Base-by-base conservation (phyloP, 2,113 vertebrate species). In the Microcebus griseorufus region DNA sequence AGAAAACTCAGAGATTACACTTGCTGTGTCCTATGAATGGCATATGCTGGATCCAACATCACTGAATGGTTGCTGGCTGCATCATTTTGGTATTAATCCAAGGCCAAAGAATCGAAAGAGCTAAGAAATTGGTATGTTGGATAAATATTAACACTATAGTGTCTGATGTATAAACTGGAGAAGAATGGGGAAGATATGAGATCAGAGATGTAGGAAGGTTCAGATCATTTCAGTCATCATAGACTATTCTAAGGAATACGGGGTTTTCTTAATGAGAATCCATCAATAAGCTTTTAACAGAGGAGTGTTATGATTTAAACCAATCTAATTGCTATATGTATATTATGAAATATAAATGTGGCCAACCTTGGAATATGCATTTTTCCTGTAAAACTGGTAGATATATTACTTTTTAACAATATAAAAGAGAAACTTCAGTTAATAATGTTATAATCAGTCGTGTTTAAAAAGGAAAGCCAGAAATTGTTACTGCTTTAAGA, bases 401-500 rank as follows among this genome's bases (percentile, higher is more conserved):
- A 80, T 67, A 25, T 42, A 13, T 70, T 25, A 76, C 4, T 42
- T 16, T 69, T 55, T 85, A n/a, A 90, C 39, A 87, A 84, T 58
- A 18, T 23, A 75, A 76, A 69, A 80, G 58, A 84, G 3, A 93
- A 92, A 53, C 20, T 84, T n/a, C 11, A 75, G 5, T 27, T 78
- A 85, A 86, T 93, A 95, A 82, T 82, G 62, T 95, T 78, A 85
- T 29, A 70, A 85, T 65, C 37, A 67, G 45, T 42, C 48, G 9
- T 48, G 29, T 64, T 96, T 88, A 94, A 88, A 91, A 94, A 86
- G 32, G 75, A 96, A 91, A 92, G 20, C 14, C 69, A 72, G 34
- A 70, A 84, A 65, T 87, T 80, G 3, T 42, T 80, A 53, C 1
- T 27, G 10, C n/a, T 69, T 90, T 84, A 80, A 48, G 58, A 7